These are phyloP conservation scores for Montipora foliosa DNA, from an alignment of 64 coral and sea anemone genomes.

Conservation along the genomic window DNA sequence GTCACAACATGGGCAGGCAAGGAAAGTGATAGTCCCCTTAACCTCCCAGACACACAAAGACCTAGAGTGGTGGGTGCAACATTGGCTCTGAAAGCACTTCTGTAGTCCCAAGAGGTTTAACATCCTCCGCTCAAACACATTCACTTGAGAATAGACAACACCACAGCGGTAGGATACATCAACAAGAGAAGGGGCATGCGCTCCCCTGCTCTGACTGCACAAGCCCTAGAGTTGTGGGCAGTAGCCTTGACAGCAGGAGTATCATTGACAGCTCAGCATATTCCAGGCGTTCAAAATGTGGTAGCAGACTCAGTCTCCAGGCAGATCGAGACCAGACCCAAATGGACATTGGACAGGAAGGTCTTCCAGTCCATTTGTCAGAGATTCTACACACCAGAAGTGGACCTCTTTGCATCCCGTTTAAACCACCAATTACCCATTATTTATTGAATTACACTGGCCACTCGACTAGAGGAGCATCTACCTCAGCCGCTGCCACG, in stretches of 20 bases:
- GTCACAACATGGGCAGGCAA: background rate
- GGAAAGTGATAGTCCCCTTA: slow-evolving; percentile 2
- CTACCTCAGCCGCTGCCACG: no score
- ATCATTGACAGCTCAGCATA: no score
- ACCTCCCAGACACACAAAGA: slow-evolving; percentile 24
- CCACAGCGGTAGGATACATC: slow-evolving; percentile 47
- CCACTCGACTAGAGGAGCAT: no score
- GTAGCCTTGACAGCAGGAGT: slow-evolving; percentile 2
- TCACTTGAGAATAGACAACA: slow-evolving; percentile 44
- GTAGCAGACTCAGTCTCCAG: no score
- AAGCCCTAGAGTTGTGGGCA: slow-evolving; percentile 17
- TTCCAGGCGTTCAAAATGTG: no score
- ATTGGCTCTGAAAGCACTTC: slow-evolving; percentile 31
- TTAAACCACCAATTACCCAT: no score
- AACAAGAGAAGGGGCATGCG: slow-evolving; percentile 19
- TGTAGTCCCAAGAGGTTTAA: background rate
- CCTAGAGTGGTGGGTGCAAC: slow-evolving; percentile 41
- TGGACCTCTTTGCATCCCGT: no score
- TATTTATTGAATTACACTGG: no score
- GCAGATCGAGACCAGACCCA: no score
- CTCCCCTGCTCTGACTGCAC: background rate
- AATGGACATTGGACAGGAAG: no score
- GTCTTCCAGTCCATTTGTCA: no score
- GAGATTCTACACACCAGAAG: no score
- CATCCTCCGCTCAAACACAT: slow-evolving; percentile 11